Conservation (phyloP, 1,140 invertebrate species). For the Drosophila malerkotliana region DNA sequence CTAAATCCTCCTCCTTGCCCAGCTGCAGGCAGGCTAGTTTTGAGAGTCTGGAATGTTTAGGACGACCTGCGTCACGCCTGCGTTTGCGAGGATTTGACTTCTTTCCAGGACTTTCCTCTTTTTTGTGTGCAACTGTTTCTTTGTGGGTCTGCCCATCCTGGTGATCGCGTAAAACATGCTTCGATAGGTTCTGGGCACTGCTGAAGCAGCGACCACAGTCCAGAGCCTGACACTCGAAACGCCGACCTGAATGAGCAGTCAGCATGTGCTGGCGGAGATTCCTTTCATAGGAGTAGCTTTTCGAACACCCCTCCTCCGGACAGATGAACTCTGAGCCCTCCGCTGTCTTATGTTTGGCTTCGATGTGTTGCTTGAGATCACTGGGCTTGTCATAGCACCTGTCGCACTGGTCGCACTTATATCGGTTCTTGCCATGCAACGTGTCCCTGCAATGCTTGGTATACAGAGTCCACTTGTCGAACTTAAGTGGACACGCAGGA, state of each 20-base stretch:
- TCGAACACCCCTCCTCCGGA: constrained; percentile 50
- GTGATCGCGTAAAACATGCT: constrained; percentile 59
- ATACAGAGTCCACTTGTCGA: constrained; percentile 76
- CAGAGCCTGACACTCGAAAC: constrained; percentile 63
- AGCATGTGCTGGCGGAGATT: constrained; percentile 72
- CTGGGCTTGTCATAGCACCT: constrained; percentile 52
- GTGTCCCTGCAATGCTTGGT: constrained; percentile 70
- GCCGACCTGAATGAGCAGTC: constrained; percentile 59
- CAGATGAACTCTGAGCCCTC: constrained; percentile 44
- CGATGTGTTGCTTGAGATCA: constrained; percentile 56
- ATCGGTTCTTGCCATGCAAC: constrained; percentile 52
- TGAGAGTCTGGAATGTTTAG: constrained; percentile 53
- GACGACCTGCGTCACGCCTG: constrained; percentile 65
- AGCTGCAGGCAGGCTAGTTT: constrained; percentile 59
- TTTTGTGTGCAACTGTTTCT: no score
- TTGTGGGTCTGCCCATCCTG: background rate
- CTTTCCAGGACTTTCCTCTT: background rate
- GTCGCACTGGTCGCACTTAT: constrained; percentile 66
- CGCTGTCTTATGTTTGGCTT: constrained; percentile 47
- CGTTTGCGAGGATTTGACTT: constrained; percentile 47
- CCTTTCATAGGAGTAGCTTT: constrained; percentile 64
- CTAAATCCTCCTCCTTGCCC: constrained; percentile 54
- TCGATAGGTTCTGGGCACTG: constrained; percentile 71
- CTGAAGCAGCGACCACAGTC: constrained; percentile 68
- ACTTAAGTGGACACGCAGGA: constrained; percentile 38